Evolutionary conservation across 2,888 invertebrate genomes (phyloP).

Genomic region (Coenonympha arcania): DNA sequence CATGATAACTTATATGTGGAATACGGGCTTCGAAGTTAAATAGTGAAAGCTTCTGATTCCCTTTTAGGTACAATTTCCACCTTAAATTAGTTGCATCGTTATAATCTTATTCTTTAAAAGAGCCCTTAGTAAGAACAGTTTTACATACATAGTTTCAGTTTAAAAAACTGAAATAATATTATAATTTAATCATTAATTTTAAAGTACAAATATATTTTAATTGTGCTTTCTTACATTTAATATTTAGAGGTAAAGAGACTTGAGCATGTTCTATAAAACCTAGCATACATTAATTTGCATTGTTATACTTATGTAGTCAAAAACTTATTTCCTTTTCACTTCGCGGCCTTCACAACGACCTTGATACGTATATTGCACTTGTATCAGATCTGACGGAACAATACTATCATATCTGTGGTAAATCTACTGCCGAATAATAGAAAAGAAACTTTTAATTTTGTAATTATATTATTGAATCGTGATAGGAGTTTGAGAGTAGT

Average conservation of each 20-base stretch:
- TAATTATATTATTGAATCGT: constrained; percentile 10
- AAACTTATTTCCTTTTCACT: constrained; percentile 31
- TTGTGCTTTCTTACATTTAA: too few species aligned
- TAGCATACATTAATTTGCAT: constrained; percentile 1
- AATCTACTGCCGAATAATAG: constrained; percentile 15
- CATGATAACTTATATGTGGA: not conserved
- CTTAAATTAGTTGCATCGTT: too few species aligned
- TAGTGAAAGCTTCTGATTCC: too few species aligned
- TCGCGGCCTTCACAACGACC: constrained; percentile 26
- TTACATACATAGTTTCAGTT: too few species aligned
- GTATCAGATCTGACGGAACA: constrained; percentile 26
- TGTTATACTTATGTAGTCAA: constrained; percentile 25
- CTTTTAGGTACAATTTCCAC: too few species aligned
- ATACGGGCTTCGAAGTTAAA: too few species aligned
- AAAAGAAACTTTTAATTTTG: constrained; percentile 23
- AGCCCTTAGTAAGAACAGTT: too few species aligned
- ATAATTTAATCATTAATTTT: too few species aligned
- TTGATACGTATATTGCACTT: constrained; percentile 26
- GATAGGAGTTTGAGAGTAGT: not conserved
- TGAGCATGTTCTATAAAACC: not conserved
- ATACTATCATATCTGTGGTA: constrained; percentile 14
- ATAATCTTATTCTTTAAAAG: too few species aligned
- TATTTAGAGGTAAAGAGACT: not conserved
- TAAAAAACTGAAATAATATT: too few species aligned
- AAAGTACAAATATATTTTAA: too few species aligned